Evolutionary conservation across 1,140 invertebrate genomes (phyloP).

Genomic region (Drosophila rhopaloa): DNA sequence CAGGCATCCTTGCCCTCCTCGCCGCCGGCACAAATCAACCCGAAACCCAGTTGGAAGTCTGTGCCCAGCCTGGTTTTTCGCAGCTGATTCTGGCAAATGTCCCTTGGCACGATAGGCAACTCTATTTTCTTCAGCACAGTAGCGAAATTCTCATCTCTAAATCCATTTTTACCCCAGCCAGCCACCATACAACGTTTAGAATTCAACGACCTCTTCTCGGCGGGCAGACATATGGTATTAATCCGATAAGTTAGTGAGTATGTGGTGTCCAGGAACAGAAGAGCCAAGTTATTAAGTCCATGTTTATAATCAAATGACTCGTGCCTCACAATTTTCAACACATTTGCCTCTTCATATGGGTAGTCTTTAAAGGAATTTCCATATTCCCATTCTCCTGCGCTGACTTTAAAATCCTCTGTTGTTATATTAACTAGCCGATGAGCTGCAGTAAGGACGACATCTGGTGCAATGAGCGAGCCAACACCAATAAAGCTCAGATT

Average conservation of each 20-base stretch:
- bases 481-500: not conserved
- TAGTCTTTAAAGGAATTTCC: not conserved
- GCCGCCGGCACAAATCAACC: conserved; percentile 87
- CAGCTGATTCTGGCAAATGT: conserved; percentile 68
- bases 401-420: not conserved
- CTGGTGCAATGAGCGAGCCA: conserved; percentile 3
- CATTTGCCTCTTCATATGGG: not conserved
- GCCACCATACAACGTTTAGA: not conserved
- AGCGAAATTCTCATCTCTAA: not conserved
- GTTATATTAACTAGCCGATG: not conserved
- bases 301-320: not conserved
- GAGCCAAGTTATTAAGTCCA: conserved; percentile 1
- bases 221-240: conserved; percentile 2
- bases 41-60: conserved; percentile 84
- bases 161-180: conserved; percentile 1
- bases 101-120: not conserved
- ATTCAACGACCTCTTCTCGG: not conserved
- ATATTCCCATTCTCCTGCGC: not conserved
- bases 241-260: not conserved
- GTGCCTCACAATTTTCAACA: not conserved
- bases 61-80: conserved; percentile 83
- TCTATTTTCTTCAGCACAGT: not conserved
- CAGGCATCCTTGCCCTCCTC: conserved; percentile 89
- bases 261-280: not conserved
- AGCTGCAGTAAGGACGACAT: not conserved